Evolutionary conservation across 2,797 vertebrate genomes (phyloP), one percentile per base, ranked within the genome.

Genomic region (Novumbra hubbsi): DNA sequence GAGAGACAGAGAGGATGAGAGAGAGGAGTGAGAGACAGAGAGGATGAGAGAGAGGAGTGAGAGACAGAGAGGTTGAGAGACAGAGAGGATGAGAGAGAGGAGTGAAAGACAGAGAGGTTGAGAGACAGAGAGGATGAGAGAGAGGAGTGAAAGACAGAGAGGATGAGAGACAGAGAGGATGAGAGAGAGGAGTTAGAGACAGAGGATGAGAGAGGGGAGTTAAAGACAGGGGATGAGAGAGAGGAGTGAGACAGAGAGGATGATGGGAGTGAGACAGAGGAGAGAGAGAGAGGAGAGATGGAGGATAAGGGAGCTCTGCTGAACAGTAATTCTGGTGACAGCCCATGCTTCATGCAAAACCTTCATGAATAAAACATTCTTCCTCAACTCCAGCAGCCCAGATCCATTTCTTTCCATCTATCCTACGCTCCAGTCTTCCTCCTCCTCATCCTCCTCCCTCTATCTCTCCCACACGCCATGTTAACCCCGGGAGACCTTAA

Each of bases 291-390:
- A 52, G 50, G 11, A 50, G 80, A 30, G 48, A 27, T n/a, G 45
- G 67, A 12, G 19, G 60, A 75, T 5, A 48, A 48, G 69, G 73
- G 64, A 71, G 77, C 73, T 66, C 80, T 55, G 81, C 84, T 85
- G 88, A 83, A 88, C 79, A 78, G 86, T 87, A 90, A 91, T 90
- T 88, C n/a, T 81, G 76, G 73, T 88, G 89, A 89, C 89, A 91
- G 90, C 90, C 89, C 88, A 90, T 92, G 91, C 89, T 83, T 94
- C 92, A 92, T 91, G 85, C 88, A 91, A 91, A 90, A 90, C 88
- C 82, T 81, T 72, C 89, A 94, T 94, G 92, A 93, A 93, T 93
- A 93, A 93, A 94, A 89, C 88, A 94, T 94, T 73, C 4, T 73
- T 86, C 80, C 84, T 86, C 78, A 84, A 87, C 88, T 88, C 81